These are phyloP conservation scores for Papilio gigon DNA, from an alignment of 2,888 invertebrate genomes.

Conservation along the genomic window DNA sequence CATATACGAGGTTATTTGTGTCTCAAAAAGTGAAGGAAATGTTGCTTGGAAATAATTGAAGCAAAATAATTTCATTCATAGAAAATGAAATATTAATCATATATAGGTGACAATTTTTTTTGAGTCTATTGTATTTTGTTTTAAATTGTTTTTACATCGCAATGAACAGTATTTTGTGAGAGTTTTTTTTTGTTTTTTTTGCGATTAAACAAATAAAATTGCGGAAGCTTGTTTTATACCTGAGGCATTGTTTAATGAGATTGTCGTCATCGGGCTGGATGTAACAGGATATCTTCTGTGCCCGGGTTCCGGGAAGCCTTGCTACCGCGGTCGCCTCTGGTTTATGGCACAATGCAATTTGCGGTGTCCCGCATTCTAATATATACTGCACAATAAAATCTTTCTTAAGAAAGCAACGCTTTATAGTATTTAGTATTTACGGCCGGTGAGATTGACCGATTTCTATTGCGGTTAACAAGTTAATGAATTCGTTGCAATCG, in stretches of 20 bases:
- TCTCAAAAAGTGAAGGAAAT: too few species aligned
- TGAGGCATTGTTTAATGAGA: constrained; percentile 53
- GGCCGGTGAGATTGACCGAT: constrained; percentile 1
- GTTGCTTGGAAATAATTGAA: too few species aligned
- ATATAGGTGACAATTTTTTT: too few species aligned
- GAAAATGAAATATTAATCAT: too few species aligned
- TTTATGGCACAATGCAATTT: constrained; percentile 37
- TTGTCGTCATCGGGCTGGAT: constrained; percentile 52
- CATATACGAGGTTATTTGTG: too few species aligned
- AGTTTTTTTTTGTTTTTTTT: too few species aligned
- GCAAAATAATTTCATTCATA: too few species aligned
- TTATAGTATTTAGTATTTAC: constrained; percentile 22
- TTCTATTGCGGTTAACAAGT: constrained; percentile 12
- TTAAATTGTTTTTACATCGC: too few species aligned
- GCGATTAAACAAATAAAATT: too few species aligned
- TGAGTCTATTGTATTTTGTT: too few species aligned
- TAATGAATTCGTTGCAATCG: background rate
- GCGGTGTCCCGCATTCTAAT: constrained; percentile 34
- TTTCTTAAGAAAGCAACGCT: constrained; percentile 25
- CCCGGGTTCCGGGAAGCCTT: constrained; percentile 58
- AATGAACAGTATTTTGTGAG: too few species aligned
- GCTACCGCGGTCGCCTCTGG: constrained; percentile 44
- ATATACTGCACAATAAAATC: constrained; percentile 25
- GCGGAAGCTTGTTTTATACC: constrained; percentile 9
- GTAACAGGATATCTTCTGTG: constrained; percentile 59